Evolutionary conservation across 2,113 vertebrate genomes (phyloP), one percentile per base, ranked within the genome.

Genomic region (Nannospalax galili): DNA sequence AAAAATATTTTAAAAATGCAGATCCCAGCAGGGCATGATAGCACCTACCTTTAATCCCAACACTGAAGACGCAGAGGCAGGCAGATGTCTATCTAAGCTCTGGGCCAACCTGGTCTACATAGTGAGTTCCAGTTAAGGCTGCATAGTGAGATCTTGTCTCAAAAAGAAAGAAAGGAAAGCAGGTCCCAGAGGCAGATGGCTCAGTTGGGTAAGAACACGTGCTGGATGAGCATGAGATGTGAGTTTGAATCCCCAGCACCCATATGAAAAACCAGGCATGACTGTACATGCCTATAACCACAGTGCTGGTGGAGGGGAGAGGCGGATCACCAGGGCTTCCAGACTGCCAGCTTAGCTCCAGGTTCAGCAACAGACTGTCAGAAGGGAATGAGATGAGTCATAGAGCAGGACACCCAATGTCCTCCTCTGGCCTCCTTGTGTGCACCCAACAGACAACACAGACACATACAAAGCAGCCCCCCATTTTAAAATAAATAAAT

Each of bases 371-470:
- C 19, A 64, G 80, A 65, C 26, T 19, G 60, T 42, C 37, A 42
- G 4, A 40, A 40, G 60, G 60, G 60, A 20, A 82, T 45, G 37
- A 32, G 26, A 28, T 3, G 1, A 32, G 37, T 22, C 8, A 64
- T 42, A 30, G 28, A 45, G 58, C 1, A 82, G 37, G 60, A 3
- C 2, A 42, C 0, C 2, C 16, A 7, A 16, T 3, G 60, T 1
- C 80, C 40, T 64, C 26, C 58, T 22, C 60, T 42, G 60, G 16
- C 9, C 37, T 42, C 58, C 28, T n/a, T 28, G 60, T 20, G 37
- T 82, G 80, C 60, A 45, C 26, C n/a, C n/a, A n/a, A 45, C 1
- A 64, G 8, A 30, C 28, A 37, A 35, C 14, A 26, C 14, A 35
- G 40, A 48, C 19, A 84, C 16, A 67, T 40, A 84, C 40, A 84